Percentiles rank a stretch among this genome's conserved stretches.
These are phyloP conservation scores for Theodoxus fluviatilis DNA, from an alignment of 2,888 invertebrate species.

Conservation along the genomic window DNA sequence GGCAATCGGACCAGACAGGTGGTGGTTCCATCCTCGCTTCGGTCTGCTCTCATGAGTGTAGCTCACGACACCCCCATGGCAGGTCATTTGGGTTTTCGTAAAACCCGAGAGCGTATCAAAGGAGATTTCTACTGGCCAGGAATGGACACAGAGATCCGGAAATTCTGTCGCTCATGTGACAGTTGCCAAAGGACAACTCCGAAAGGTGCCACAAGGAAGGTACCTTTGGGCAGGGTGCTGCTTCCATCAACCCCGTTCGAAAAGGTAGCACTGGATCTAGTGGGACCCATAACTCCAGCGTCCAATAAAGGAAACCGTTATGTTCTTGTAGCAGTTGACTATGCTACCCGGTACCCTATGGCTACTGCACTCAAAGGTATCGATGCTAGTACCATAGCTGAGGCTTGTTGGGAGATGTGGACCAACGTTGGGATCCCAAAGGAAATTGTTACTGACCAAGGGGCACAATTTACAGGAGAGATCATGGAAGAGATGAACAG, in stretches of 20 bases:
- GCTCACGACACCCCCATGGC: conserved; percentile 10
- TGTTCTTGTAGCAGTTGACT: conserved; percentile 30
- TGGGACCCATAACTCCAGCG: background rate
- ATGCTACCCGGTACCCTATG: conserved; percentile 40
- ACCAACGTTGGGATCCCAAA: conserved; percentile 33
- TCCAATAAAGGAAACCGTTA: background rate
- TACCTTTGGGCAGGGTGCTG: conserved; percentile 1
- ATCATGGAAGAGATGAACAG: no score
- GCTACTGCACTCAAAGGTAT: conserved; percentile 33
- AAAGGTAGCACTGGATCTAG: no score
- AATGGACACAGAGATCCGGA: background rate
- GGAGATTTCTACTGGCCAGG: conserved; percentile 14
- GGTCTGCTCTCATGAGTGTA: background rate
- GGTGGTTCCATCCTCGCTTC: background rate
- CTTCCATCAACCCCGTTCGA: background rate
- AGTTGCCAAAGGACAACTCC: conserved; percentile 9
- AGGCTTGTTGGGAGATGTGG: conserved; percentile 31
- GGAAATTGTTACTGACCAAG: conserved; percentile 32
- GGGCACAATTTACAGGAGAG: no score
- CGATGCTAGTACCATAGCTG: conserved; percentile 29
- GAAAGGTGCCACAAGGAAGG: conserved; percentile 3
- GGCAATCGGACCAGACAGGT: no score
- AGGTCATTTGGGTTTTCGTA: background rate
- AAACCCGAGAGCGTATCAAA: background rate
- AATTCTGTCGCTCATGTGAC: background rate